Evolutionary conservation across 2,888 invertebrate genomes (phyloP).

Genomic region (Meganola albula): DNA sequence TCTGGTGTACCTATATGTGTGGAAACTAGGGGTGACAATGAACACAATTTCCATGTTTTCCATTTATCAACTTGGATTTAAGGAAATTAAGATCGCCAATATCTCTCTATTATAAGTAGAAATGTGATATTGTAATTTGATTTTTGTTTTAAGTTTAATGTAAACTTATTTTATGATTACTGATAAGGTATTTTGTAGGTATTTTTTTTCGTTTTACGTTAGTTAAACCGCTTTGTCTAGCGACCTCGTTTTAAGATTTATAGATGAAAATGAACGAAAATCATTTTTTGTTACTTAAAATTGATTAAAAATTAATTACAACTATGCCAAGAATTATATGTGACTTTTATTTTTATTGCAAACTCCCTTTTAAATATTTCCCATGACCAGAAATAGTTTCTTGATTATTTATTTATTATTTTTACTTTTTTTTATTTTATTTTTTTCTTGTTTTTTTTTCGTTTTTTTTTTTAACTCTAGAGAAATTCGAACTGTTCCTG

Average conservation of each 20-base stretch:
- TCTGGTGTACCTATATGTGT: no score
- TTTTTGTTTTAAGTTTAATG: constrained; percentile 66
- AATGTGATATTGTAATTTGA: constrained; percentile 78
- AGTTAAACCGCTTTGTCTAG: constrained; percentile 70
- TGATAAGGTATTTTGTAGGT: constrained; percentile 75
- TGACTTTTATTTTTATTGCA: constrained; percentile 49
- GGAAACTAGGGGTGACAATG: no score
- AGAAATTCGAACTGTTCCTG: no score
- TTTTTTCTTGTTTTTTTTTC: no score
- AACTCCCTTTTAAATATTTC: no score
- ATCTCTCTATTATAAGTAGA: constrained; percentile 78
- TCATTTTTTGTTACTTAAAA: constrained; percentile 74
- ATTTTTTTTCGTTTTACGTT: constrained; percentile 62
- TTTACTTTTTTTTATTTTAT: no score
- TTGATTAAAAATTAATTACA: constrained; percentile 76
- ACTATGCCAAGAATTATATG: constrained; percentile 71
- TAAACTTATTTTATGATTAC: constrained; percentile 71
- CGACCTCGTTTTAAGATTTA: constrained; percentile 68
- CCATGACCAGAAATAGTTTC: constrained; percentile 3
- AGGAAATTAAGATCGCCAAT: constrained; percentile 60
- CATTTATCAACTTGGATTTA: constrained; percentile 49
- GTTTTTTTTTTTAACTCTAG: no score
- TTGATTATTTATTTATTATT: no score
- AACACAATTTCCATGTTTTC: constrained; percentile 44
- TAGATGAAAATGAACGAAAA: constrained; percentile 66